phyloP scores from a whole-genome alignment of 2,113 vertebrate genomes.

The Thunnus maccoyii region DNA sequence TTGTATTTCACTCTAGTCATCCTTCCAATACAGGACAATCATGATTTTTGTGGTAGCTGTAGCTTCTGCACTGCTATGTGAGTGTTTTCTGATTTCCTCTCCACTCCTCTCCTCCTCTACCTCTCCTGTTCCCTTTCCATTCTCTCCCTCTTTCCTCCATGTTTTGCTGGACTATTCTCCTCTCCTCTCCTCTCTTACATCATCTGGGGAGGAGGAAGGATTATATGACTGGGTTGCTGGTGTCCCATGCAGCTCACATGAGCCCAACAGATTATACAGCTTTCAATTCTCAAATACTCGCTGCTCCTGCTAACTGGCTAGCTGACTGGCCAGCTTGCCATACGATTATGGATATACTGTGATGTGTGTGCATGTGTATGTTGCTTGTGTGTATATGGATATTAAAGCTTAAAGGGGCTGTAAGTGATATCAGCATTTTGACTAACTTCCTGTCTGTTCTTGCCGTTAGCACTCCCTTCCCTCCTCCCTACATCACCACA shows the following conservation, averaged over 20 bases:
- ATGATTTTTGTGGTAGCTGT: not conserved
- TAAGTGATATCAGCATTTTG: too few relatives aligned
- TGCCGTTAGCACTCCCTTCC: too few relatives aligned
- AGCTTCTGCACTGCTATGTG: not conserved
- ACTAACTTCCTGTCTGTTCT: too few relatives aligned
- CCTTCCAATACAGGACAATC: not conserved
- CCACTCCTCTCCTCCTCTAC: not conserved
- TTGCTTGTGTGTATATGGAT: constrained; percentile 5
- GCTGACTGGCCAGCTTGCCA: constrained; percentile 6
- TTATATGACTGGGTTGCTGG: constrained; percentile 58
- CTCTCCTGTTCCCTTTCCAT: not conserved
- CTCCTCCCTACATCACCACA: too few relatives aligned
- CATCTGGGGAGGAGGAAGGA: constrained; percentile 63
- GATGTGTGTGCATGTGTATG: constrained; percentile 5
- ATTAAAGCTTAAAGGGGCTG: not conserved
- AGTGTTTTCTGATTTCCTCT: constrained; percentile 3
- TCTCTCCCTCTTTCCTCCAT: not conserved
- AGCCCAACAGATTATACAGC: constrained; percentile 65
- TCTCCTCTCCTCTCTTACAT: constrained; percentile 36
- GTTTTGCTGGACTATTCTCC: not conserved
- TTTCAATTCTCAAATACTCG: constrained; percentile 38
- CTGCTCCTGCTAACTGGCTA: constrained; percentile 12
- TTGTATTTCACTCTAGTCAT: too few relatives aligned
- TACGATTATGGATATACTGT: constrained; percentile 40
- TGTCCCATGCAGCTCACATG: constrained; percentile 52